Evolutionary conservation across 1,140 invertebrate genomes (phyloP), one percentile per base, ranked within the genome.

Genomic region (Drosophila baimaii): DNA sequence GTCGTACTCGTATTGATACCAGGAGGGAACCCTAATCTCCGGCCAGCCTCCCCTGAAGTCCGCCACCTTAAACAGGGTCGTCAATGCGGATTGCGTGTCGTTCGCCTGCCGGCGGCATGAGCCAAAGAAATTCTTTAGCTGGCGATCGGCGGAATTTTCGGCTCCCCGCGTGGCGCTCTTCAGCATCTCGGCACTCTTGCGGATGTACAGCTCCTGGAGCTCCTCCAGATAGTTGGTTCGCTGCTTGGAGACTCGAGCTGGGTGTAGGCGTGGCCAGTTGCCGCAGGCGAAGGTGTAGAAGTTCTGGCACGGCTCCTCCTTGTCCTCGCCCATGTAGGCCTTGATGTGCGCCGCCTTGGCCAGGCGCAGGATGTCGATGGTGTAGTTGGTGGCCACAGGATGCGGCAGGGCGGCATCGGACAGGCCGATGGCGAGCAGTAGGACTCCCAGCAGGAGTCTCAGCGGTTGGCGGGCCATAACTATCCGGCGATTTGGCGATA

Each of bases 151-250:
- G n/a, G 70, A 73, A 25, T 69, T 80, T 37, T 91, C 90, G 2
- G 39, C 58, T 3, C 68, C 55, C 1, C 69, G 47, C 6, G 69
- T 89, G 0, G 80, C 15, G 5, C 56, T 59, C 35, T 78, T 78
- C 1, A 91, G 54, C 90, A 91, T 91, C 0, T 90, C 86, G 0
- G 76, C 81, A 12, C 88, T 81, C 12, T 91, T 91, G 39, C 79
- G 81, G 9, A 83, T 77, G 39, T 89, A 91, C 2, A 91, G 39
- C 55, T 89, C 81, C 54, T 90, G 75, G 19, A 98, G 92, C 80
- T 97, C 95, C 91, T 97, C 96, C 5, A 54, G 95, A 95, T 77
- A 96, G 94, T 80, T 95, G 93, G 90, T 98, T 96, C 90, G 97
- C 95, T 1, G 96, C 3, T 70, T 83, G 9, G 71, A 37, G 6